Conservation (phyloP, 2,113 vertebrate genomes). For the Eonycteris spelaea region DNA sequence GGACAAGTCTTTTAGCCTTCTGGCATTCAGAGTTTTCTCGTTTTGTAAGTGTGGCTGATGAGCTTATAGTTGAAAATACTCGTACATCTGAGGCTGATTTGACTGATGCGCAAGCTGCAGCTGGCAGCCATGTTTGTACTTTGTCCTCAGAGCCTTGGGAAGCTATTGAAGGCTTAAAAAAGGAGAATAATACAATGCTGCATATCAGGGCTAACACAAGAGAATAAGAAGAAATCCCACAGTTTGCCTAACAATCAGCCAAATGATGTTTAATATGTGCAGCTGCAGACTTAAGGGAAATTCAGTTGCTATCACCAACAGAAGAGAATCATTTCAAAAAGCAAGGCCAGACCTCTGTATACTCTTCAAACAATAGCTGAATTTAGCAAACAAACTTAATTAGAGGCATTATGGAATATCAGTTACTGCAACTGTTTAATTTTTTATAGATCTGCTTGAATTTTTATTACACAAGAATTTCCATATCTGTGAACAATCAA, state of each 20-base stretch:
- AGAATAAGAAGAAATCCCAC: conserved; percentile 18
- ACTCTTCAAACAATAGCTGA: conserved; percentile 5
- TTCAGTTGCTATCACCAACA: not conserved
- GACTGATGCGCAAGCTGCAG: not conserved
- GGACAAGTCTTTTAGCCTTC: not conserved
- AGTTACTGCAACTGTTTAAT: not conserved
- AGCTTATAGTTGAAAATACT: not conserved
- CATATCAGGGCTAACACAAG: not conserved
- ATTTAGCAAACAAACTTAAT: conserved; percentile 46
- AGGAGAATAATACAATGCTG: not conserved
- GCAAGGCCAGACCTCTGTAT: not conserved
- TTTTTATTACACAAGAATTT: not conserved
- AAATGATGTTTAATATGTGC: conserved; percentile 26
- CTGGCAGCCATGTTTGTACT: not conserved
- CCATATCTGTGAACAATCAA: not conserved
- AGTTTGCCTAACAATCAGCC: not conserved
- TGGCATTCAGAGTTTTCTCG: not conserved
- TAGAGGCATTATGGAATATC: not conserved
- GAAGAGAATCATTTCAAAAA: not conserved
- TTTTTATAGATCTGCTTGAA: not conserved
- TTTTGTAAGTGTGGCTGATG: not conserved
- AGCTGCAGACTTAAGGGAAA: conserved; percentile 25
- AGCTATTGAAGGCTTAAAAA: not conserved
- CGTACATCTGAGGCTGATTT: not conserved
- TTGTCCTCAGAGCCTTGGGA: not conserved